phyloP scores from a whole-genome alignment of 2,113 vertebrate genomes.

The Cyanoramphus novaezelandiae region DNA sequence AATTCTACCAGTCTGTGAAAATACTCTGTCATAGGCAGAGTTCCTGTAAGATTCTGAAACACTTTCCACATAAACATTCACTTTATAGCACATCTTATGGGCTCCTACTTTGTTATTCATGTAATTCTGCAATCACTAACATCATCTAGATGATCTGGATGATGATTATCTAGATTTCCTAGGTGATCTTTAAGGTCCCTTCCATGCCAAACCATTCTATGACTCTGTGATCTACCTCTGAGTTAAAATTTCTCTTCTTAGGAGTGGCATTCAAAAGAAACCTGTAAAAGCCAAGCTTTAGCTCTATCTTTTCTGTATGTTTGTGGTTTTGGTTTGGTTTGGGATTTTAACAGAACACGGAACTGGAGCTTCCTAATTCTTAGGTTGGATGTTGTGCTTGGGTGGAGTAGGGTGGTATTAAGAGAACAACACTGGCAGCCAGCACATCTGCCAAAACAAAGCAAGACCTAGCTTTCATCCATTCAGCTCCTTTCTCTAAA shows the following conservation, averaged over 20 bases:
- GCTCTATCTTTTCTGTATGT: not conserved
- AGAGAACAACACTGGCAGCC: not conserved
- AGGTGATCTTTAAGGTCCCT: not conserved
- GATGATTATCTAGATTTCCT: not conserved
- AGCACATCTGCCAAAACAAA: not conserved
- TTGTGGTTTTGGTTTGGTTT: not conserved
- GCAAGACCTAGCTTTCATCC: not conserved
- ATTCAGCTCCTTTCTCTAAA: not conserved
- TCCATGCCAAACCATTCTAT: not conserved
- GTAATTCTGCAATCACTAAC: not conserved
- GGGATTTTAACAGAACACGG: not conserved
- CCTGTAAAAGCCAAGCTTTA: not conserved
- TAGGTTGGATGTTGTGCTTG: not conserved
- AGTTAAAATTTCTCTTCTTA: not conserved
- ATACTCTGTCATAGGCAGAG: not conserved
- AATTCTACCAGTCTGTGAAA: not conserved
- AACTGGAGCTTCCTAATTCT: not conserved
- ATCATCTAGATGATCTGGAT: not conserved
- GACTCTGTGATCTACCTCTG: not conserved
- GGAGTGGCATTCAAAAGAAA: not conserved
- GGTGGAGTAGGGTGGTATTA: not conserved
- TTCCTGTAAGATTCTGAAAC: not conserved
- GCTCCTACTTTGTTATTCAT: not conserved
- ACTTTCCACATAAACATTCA: not conserved
- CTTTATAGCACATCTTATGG: not conserved